Evolutionary conservation across 2,888 invertebrate genomes (phyloP), one percentile per base, ranked within the genome.

Genomic region (Scrobipalpa atriplicella): DNA sequence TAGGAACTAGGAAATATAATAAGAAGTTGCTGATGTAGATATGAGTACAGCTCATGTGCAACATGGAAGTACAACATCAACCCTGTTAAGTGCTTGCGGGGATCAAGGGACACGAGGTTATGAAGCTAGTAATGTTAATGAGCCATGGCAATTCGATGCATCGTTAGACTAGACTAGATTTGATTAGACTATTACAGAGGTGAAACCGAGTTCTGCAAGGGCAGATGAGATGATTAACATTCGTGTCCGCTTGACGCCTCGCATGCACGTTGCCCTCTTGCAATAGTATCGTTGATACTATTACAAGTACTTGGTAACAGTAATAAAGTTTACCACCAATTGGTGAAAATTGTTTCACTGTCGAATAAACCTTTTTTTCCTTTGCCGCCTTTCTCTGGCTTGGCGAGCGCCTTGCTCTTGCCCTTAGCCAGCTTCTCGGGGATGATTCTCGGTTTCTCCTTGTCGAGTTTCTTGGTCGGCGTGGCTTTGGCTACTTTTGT

Each of bases 361-460:
- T 96, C 96, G 92, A 96, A 95, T 95, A 96, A 96, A 95, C 96
- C 96, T 93, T 96, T 96, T 93, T 95, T 96, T 79, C 94, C 95
- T 89, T 95, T 94, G 76, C 89, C 85, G 73, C 85, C 85, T 81
- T 94, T 94, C 75, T 94, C 94, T 72, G 92, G 87, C 79, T 94
- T 95, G 68, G 89, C 71, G 63, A 94, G 88, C 67, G 93, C 92
- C 78, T 93, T 93, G 79, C 91, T 92, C 82, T 87, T 90, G 75
- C 90, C 88, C 85, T 90, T 93, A 76, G 72, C 76, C 68, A 82
- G 80, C 78, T 87, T 89, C 76, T 87, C 87, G 69, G 76, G 79
- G 73, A 79, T 80, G 70, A 72, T 75, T 71, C 83, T 87, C 69
- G 84, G 83, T 80, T 89, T 92, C 74, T 87, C 84, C 80, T 90